A percentile compares a stretch with the other conserved stretches of the same genome.
Evolutionary conservation across 1,140 invertebrate genomes (phyloP).

Genomic region (Drosophila nigrodunni): DNA sequence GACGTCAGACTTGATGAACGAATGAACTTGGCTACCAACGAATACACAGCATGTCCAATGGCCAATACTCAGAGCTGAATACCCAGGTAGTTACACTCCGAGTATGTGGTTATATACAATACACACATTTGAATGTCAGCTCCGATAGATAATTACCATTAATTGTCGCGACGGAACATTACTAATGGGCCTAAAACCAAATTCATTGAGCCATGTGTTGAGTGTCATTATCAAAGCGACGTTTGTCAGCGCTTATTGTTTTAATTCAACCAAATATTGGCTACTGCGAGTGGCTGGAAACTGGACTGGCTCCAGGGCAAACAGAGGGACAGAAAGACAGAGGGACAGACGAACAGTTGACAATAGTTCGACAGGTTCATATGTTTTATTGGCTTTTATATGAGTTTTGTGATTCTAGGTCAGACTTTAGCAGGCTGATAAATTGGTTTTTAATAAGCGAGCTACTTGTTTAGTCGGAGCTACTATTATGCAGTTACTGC

Average conservation of each 20-base stretch:
- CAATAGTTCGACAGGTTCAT: conserved; percentile 45
- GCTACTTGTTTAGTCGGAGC: conserved; percentile 23
- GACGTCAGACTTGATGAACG: conserved; percentile 23
- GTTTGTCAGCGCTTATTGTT: conserved; percentile 76
- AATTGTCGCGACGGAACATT: conserved; percentile 62
- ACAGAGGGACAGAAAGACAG: no score
- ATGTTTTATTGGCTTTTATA: background rate
- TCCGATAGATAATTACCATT: conserved; percentile 69
- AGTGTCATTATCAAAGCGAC: conserved; percentile 49
- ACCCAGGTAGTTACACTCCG: conserved; percentile 20
- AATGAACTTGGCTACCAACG: conserved; percentile 45
- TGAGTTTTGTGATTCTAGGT: conserved; percentile 13
- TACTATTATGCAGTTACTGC: conserved; percentile 21
- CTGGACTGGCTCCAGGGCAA: conserved; percentile 18
- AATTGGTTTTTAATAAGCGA: conserved; percentile 75
- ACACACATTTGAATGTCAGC: conserved; percentile 52
- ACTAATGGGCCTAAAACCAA: conserved; percentile 56
- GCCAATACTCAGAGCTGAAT: conserved; percentile 13
- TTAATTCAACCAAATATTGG: conserved; percentile 54
- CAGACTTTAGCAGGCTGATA: conserved; percentile 37
- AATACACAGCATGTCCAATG: background rate
- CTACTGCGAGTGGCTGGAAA: conserved; percentile 19
- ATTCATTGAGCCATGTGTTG: conserved; percentile 69
- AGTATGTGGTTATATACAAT: conserved; percentile 16
- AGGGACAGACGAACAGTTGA: conserved; percentile 18